Conservation (phyloP, 2,888 invertebrate genomes). For the Scotopteryx bipunctaria region DNA sequence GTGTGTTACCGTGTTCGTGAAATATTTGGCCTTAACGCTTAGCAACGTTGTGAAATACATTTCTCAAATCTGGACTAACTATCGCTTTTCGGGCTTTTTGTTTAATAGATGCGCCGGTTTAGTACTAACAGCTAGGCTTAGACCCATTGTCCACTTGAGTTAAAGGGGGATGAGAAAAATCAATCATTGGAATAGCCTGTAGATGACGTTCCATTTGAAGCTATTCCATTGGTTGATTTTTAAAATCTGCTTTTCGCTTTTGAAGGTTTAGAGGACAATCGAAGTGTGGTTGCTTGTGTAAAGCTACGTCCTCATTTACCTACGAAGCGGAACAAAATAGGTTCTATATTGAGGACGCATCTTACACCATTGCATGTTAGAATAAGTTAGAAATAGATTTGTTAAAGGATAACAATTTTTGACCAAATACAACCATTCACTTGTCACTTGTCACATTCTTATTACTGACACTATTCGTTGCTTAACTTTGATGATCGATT, state of each 20-base stretch:
- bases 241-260: constrained; percentile 19
- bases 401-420: no score
- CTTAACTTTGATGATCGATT: no score
- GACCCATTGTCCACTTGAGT: constrained; percentile 15
- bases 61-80: constrained; percentile 84
- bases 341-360: not conserved
- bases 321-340: no score
- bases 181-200: no score
- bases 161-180: constrained; percentile 16
- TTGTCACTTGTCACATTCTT: no score
- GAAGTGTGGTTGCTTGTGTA: constrained; percentile 28
- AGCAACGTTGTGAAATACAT: constrained; percentile 73
- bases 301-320: not conserved
- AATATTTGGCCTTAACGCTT: constrained; percentile 81
- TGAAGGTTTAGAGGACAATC: constrained; percentile 31
- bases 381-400: constrained; percentile 12
- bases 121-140: constrained; percentile 39
- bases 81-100: constrained; percentile 68
- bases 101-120: constrained; percentile 46
- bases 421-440: no score
- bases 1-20: constrained; percentile 77
- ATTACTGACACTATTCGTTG: no score
- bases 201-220: not conserved
- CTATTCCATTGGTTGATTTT: not conserved
- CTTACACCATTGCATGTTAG: constrained; percentile 33